phyloP scores from a whole-genome alignment of 2,888 invertebrate genomes.

The Choristoneura rosaceana region DNA sequence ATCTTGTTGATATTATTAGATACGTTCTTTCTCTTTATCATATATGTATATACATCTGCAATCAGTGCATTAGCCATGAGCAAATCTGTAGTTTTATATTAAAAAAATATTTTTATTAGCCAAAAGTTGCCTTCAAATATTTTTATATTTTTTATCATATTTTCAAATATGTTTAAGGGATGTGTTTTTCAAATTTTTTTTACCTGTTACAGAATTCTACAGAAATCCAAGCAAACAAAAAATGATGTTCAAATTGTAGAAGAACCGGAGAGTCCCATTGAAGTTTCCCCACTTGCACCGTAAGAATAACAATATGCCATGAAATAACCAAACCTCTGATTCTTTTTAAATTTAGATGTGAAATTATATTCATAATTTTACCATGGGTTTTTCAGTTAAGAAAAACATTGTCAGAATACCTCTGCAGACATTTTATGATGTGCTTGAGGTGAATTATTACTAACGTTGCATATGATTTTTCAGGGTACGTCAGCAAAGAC shows the following conservation, averaged over 20 bases:
- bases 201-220: not conserved
- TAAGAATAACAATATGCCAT: not conserved
- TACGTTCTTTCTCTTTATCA: not conserved
- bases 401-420: too few species aligned
- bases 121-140: too few species aligned
- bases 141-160: too few species aligned
- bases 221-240: not conserved
- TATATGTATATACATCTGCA: not conserved
- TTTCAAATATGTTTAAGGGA: too few species aligned
- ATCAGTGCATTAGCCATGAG: too few species aligned
- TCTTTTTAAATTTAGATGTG: too few species aligned
- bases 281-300: not conserved
- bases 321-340: not conserved
- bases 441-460: not conserved
- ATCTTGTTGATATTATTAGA: not conserved
- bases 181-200: not conserved
- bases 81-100: too few species aligned
- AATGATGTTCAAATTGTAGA: not conserved
- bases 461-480: not conserved
- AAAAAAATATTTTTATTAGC: not conserved
- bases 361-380: too few species aligned
- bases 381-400: too few species aligned
- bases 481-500: not conserved
- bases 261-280: not conserved
- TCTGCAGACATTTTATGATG: too few species aligned